These are phyloP conservation scores for Chaetura pelagica DNA, from an alignment of 2,113 vertebrate species.

Conservation along the genomic window DNA sequence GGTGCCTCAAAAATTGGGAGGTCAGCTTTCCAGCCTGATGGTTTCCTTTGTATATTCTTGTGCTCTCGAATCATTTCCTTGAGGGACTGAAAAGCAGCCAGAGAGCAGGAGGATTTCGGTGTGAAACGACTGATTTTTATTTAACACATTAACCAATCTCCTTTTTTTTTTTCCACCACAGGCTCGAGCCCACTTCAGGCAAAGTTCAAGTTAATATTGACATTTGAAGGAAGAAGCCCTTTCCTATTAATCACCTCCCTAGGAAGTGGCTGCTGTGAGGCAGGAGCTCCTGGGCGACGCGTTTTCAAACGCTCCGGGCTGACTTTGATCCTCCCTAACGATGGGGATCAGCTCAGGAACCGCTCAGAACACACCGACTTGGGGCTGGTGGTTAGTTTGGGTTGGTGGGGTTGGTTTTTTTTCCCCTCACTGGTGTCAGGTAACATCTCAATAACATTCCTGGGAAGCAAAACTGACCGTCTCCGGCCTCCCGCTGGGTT, in stretches of 20 bases:
- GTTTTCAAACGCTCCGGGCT: slow-evolving; percentile 40
- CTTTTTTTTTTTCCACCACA: slow-evolving; percentile 41
- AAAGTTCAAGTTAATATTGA: slow-evolving; percentile 68
- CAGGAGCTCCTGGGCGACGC: slow-evolving; percentile 42
- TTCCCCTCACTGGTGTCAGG: not conserved
- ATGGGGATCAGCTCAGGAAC: slow-evolving; percentile 28
- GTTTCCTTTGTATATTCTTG: not conserved
- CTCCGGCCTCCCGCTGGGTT: not conserved
- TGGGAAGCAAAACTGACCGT: not conserved
- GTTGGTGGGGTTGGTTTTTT: not conserved
- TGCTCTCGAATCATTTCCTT: not conserved
- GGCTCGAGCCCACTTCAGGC: slow-evolving; percentile 53
- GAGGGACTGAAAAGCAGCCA: not conserved
- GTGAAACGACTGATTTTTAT: slow-evolving; percentile 25
- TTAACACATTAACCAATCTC: slow-evolving; percentile 42
- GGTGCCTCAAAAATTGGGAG: not conserved
- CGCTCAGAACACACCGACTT: not conserved
- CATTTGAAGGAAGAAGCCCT: slow-evolving; percentile 55
- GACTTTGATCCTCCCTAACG: slow-evolving; percentile 57
- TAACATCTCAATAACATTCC: not conserved
- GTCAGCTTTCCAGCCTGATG: not conserved
- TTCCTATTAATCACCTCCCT: slow-evolving; percentile 62
- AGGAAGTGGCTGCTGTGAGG: slow-evolving; percentile 51
- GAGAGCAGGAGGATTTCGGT: not conserved
- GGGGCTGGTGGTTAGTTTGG: too few species aligned